Conservation (phyloP, 2,113 vertebrate genomes). For the Nestor notabilis region DNA sequence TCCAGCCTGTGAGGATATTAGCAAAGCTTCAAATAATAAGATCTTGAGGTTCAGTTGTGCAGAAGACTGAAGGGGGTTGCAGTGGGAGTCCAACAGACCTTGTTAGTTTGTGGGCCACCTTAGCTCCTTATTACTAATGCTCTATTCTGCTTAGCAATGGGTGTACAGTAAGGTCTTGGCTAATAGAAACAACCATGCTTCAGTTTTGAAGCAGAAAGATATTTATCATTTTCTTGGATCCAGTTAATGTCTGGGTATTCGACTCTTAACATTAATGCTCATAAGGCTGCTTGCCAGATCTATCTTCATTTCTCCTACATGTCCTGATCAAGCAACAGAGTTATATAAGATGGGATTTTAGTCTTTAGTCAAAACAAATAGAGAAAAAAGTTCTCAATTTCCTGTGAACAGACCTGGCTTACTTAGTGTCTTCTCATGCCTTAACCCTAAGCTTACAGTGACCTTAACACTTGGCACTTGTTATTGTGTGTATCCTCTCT, state of each 20-base stretch:
- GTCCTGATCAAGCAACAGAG: background rate
- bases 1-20: background rate
- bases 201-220: background rate
- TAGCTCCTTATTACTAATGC: background rate
- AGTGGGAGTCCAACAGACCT: background rate
- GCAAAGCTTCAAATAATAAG: background rate
- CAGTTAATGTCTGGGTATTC: background rate
- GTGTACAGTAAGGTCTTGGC: background rate
- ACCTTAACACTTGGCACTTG: background rate
- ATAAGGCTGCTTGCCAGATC: background rate
- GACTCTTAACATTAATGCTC: background rate
- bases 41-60: background rate
- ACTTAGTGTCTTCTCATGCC: background rate
- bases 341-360: background rate
- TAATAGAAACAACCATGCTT: background rate
- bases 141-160: background rate
- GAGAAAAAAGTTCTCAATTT: conserved; percentile 2
- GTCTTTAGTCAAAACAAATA: conserved; percentile 13
- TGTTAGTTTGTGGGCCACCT: background rate
- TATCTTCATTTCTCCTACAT: background rate
- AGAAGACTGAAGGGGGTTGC: background rate
- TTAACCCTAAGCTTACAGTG: background rate
- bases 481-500: background rate
- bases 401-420: background rate
- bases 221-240: background rate